Evolutionary conservation across 2,888 invertebrate species (phyloP), one percentile per base, ranked within the genome.

Genomic region (Acrobasis consociella): DNA sequence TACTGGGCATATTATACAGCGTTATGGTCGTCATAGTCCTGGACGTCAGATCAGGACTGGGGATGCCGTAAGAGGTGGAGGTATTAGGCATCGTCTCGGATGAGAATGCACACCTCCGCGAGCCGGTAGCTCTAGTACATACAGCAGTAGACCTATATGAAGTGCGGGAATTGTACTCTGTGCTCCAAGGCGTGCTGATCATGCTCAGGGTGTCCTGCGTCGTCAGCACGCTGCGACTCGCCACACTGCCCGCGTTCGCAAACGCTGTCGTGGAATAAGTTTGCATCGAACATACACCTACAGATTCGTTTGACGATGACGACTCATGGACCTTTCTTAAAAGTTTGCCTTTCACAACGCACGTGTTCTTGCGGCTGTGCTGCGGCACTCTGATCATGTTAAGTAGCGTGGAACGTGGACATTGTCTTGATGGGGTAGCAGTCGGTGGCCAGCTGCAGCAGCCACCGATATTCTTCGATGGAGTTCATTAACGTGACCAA

Each of bases 401-500:
- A 83, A 0, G 83, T 83, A 10, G 84, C 84, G 64, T 90, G 90
- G 37, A 90, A 78, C 68, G 80, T 87, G 0, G 88, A 84, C 83
- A 91, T 84, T 49, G 77, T 68, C 1, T 75, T 73, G 38, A 91
- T 76, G 0, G 90, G 91, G 60, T 91, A 91, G 67, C 81, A 82
- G 53, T 85, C 85, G 22, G 80, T 79, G 3, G 88, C 91, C 11
- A 85, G 72, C 15, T 88, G 85, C n/a, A 89, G 55, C 1, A 91
- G 72, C 90, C 89, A 91, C 42, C 86, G 72, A 65, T 89, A 88
- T 59, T 86, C 81, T 65, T 84, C 82, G n/a, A 90, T 69, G 3
- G 82, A 82, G 39, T 72, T 76, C 9, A 88, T 71, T 38, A 89
- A 69, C 8, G 71, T 76, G 11, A 80, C 74, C 5, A 91, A 67